Base-by-base conservation (phyloP, 64 coral and sea anemone species). In the Stylophora pistillata region DNA sequence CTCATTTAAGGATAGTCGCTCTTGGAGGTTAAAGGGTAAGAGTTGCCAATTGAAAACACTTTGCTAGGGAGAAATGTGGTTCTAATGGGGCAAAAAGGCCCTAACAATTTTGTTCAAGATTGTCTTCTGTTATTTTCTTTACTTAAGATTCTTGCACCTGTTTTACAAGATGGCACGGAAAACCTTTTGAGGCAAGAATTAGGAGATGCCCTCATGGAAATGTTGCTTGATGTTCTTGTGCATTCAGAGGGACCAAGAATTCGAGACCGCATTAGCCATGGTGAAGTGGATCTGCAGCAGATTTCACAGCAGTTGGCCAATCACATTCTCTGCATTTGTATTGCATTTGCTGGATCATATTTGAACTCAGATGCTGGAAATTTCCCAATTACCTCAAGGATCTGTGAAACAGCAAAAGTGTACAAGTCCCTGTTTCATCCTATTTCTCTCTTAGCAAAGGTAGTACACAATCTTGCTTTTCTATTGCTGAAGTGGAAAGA, bases 241-340 rank as follows among this genome's bases (percentile, higher is more conserved):
- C 90, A 98, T 41, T 28, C 81, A 30, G 96, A 98, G 33, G 96
- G 96, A 52, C 96, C 96, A 72, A 78, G 96, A 71, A 26, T 95
- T 21, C 56, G 96, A 61, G 93, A 98, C 56, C 89, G 75, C 20
- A 55, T 98, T 17, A 98, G 96, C 68, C 96, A 98, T 90, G 93
- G 96, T 33, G 96, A 98, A 92, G 70, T 92, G 29, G 71, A 95
- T 53, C 58, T 98, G 70, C 5, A 17, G 72, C 15, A 73, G 17
- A 62, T 98, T 25, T 84, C 96, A 59, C 70, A 86, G 30, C 80
- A 89, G 53, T 72, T 88, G 16, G 89, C 92, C n/a, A 95, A 89
- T 66, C 93, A 98, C n/a, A 56, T 98, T 41, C 56, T 98, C 18
- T 89, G 90, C 27, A 81, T 98, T 21, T 87, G 89, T 86, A 76